phyloP scores from a whole-genome alignment of 2,888 invertebrate genomes.

The Phania funesta region DNA sequence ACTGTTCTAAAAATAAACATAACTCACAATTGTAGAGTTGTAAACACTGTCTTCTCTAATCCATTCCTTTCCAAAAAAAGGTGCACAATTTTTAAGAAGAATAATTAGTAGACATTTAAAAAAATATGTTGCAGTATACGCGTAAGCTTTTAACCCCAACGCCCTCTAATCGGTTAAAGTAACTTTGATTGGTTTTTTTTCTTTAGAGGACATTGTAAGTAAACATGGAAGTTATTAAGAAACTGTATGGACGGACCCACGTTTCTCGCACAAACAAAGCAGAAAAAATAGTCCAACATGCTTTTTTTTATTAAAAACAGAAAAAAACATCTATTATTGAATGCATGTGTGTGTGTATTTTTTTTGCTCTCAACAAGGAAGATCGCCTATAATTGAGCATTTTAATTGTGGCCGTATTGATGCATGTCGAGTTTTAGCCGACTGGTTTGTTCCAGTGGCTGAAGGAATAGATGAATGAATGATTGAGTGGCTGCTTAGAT shows the following conservation, averaged over 20 bases:
- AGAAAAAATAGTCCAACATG: slow-evolving; percentile 40
- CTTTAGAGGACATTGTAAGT: slow-evolving; percentile 49
- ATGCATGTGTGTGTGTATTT: not conserved
- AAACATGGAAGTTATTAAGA: slow-evolving; percentile 57
- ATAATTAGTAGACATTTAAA: too few relatives aligned
- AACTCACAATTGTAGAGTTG: too few relatives aligned
- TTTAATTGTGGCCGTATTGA: slow-evolving; percentile 46
- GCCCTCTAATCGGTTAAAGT: slow-evolving; percentile 16
- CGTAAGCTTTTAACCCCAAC: too few relatives aligned
- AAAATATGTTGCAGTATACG: too few relatives aligned
- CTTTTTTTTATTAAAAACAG: not conserved
- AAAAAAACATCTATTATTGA: slow-evolving; percentile 17
- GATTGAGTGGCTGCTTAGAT: not conserved
- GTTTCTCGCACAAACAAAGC: slow-evolving; percentile 16
- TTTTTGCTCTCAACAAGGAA: slow-evolving; percentile 39
- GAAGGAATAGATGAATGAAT: slow-evolving; percentile 5
- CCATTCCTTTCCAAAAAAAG: too few relatives aligned
- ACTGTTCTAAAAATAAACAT: too few relatives aligned
- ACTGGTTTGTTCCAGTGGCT: not conserved
- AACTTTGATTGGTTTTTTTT: not conserved
- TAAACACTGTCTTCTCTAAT: too few relatives aligned
- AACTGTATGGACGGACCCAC: slow-evolving; percentile 45
- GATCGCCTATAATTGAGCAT: slow-evolving; percentile 60
- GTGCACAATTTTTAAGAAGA: too few relatives aligned
- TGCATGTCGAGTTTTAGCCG: slow-evolving; percentile 46